Conservation (phyloP, 2,113 vertebrate genomes). For the Numenius arquata region DNA sequence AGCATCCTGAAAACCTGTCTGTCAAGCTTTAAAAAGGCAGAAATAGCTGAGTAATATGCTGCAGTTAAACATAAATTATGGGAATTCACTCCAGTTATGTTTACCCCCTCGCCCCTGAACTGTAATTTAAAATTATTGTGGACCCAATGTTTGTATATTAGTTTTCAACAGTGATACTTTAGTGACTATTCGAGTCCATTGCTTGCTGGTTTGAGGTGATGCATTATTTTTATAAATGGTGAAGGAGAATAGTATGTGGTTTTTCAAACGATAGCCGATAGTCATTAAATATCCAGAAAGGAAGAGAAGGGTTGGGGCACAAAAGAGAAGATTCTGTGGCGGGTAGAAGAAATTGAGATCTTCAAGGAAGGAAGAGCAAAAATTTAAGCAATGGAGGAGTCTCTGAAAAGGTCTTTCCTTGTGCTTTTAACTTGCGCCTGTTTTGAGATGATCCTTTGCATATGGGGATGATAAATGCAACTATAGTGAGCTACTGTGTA, state of each 20-base stretch:
- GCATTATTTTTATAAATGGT: background rate
- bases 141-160: background rate
- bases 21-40: background rate
- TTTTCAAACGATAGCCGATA: background rate
- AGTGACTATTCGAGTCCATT: background rate
- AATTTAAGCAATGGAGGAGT: background rate
- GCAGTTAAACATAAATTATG: background rate
- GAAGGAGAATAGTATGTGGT: background rate
- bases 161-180: background rate
- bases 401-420: background rate
- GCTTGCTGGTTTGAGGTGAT: background rate
- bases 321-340: background rate
- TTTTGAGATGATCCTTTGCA: background rate
- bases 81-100: background rate
- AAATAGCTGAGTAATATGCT: background rate
- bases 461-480: background rate
- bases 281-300: background rate
- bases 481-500: background rate
- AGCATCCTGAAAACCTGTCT: background rate
- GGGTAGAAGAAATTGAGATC: background rate
- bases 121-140: background rate
- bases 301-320: background rate
- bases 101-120: background rate
- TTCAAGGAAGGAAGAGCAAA: background rate
- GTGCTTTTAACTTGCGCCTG: background rate